Conservation (phyloP, 2,797 vertebrate species). For the Echiichthys vipera region DNA sequence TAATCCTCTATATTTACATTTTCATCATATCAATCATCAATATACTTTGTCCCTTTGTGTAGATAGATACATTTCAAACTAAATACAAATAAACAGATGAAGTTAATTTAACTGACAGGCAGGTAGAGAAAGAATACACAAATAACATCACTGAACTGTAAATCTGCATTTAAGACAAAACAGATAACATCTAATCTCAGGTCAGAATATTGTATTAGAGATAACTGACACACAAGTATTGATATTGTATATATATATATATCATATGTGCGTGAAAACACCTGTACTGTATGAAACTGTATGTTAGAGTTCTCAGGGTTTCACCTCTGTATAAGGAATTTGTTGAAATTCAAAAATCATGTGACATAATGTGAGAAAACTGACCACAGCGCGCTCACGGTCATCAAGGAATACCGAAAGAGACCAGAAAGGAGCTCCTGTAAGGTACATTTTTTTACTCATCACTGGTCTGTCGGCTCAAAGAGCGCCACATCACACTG, state of each 20-base stretch:
- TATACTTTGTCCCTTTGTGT: no score
- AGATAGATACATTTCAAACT: no score
- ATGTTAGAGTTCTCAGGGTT: not conserved
- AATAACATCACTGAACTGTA: not conserved
- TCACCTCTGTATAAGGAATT: not conserved
- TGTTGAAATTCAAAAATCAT: not conserved
- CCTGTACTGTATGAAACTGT: no score
- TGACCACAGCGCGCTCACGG: not conserved
- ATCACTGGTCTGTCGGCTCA: not conserved
- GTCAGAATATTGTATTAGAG: not conserved
- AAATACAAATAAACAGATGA: not conserved
- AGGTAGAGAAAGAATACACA: not conserved
- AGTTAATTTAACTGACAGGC: not conserved
- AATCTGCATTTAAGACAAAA: not conserved
- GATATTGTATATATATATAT: not conserved
- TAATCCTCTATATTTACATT: no score
- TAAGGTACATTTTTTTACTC: not conserved
- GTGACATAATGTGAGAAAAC: not conserved
- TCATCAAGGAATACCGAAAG: not conserved
- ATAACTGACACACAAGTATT: not conserved
- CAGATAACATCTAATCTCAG: not conserved
- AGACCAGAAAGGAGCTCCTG: not conserved
- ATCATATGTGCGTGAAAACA: not conserved
- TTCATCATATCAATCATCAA: no score
- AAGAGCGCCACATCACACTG: conserved; percentile 69